phyloP scores from a whole-genome alignment of 1,140 invertebrate species.

The Chymomyza costata region DNA sequence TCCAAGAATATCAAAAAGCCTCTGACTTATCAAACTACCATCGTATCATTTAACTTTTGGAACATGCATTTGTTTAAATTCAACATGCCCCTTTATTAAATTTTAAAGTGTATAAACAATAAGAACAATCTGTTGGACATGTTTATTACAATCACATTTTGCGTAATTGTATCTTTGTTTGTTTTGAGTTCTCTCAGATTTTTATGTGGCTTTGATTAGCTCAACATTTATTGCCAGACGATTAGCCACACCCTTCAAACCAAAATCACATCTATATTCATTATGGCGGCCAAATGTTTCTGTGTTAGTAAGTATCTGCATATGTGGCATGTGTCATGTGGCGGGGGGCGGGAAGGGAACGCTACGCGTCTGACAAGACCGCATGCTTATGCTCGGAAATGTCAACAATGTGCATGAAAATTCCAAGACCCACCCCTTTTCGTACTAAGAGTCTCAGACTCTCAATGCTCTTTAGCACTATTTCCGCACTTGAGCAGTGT shows the following conservation, averaged over 20 bases:
- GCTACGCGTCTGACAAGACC: constrained; percentile 35
- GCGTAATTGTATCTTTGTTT: constrained; percentile 51
- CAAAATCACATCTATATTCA: constrained; percentile 72
- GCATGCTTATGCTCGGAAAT: constrained; percentile 65
- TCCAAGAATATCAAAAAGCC: too few species aligned
- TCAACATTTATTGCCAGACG: constrained; percentile 59
- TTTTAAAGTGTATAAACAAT: too few species aligned
- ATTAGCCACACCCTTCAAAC: constrained; percentile 69
- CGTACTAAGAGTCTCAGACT: too few species aligned
- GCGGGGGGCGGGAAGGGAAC: constrained; percentile 30
- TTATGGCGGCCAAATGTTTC: constrained; percentile 43
- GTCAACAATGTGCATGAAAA: constrained; percentile 74
- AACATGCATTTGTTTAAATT: too few species aligned
- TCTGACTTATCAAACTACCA: too few species aligned
- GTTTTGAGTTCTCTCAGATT: constrained; percentile 24
- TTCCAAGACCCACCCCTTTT: constrained; percentile 50
- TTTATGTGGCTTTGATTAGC: constrained; percentile 68
- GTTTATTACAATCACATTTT: constrained; percentile 68
- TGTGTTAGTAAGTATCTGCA: background rate
- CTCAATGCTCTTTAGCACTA: constrained; percentile 19
- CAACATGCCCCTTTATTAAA: too few species aligned
- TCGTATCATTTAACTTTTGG: too few species aligned
- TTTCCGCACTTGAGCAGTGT: constrained; percentile 25
- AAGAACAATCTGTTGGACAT: constrained; percentile 68
- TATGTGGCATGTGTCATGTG: constrained; percentile 1